Evolutionary conservation across 1,140 invertebrate species (phyloP).

Genomic region (Drosophila setifemur): DNA sequence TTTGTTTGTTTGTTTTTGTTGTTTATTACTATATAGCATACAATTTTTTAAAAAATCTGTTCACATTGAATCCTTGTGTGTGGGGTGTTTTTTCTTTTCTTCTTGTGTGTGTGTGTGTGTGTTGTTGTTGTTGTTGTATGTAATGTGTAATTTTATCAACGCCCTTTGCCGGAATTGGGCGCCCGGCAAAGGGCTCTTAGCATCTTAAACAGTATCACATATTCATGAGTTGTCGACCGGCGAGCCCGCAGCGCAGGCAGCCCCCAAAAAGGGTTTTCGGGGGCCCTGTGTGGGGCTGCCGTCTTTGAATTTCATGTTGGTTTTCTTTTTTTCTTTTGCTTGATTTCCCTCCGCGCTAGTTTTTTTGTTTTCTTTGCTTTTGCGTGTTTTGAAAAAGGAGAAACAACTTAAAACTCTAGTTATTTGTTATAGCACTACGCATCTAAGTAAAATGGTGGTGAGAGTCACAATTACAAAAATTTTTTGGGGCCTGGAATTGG

Average conservation of each 20-base stretch:
- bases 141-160: slow-evolving; percentile 60
- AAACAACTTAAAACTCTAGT: slow-evolving; percentile 78
- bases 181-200: slow-evolving; percentile 66
- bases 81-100: neutral
- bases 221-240: slow-evolving; percentile 79
- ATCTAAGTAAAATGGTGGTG: slow-evolving; percentile 80
- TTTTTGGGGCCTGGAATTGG: slow-evolving; percentile 4
- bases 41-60: slow-evolving; percentile 70
- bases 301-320: slow-evolving; percentile 79
- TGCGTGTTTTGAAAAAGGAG: slow-evolving; percentile 66
- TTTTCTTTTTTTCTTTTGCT: slow-evolving; percentile 30
- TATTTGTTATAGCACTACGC: slow-evolving; percentile 77
- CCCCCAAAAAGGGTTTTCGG: slow-evolving; percentile 1
- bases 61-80: slow-evolving; percentile 56
- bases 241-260: slow-evolving; percentile 46
- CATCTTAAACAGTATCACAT: slow-evolving; percentile 81
- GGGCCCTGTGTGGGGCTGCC: slow-evolving; percentile 38
- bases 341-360: slow-evolving; percentile 18
- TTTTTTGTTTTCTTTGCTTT: slow-evolving; percentile 41
- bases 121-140: slow-evolving; percentile 5
- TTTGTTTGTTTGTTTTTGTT: slow-evolving; percentile 32
- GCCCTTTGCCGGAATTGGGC: slow-evolving; percentile 48
- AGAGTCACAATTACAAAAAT: slow-evolving; percentile 76
- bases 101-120: slow-evolving; percentile 23
- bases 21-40: slow-evolving; percentile 65